Percentiles rank a stretch among this genome's conserved stretches.
phyloP scores from a whole-genome alignment of 1,140 invertebrate genomes.

The Zaprionus camerounensis region DNA sequence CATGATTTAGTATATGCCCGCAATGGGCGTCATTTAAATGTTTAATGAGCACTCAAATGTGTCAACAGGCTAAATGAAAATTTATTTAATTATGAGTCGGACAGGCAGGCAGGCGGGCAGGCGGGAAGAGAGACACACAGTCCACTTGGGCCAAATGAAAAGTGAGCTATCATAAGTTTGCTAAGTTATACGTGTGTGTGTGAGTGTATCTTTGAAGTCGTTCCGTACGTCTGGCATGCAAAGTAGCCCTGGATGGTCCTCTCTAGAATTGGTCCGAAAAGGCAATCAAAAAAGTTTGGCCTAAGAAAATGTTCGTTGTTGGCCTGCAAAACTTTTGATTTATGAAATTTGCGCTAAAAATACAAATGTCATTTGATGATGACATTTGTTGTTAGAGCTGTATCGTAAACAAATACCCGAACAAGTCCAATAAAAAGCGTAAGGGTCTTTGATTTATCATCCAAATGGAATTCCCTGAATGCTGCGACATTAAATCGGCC shows the following conservation, averaged over 20 bases:
- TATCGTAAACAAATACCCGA: slow-evolving; percentile 65
- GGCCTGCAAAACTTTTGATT: slow-evolving; percentile 72
- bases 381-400: slow-evolving; percentile 53
- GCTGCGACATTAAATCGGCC: slow-evolving; percentile 53
- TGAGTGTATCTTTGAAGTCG: slow-evolving; percentile 39
- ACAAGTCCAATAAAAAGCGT: slow-evolving; percentile 79
- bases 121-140: neutral
- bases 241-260: slow-evolving; percentile 2
- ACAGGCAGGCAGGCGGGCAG: slow-evolving; percentile 34
- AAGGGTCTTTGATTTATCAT: slow-evolving; percentile 48
- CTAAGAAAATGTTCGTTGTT: slow-evolving; percentile 37
- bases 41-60: slow-evolving; percentile 82
- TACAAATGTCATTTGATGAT: slow-evolving; percentile 81
- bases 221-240: slow-evolving; percentile 16
- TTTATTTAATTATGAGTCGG: slow-evolving; percentile 76
- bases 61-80: slow-evolving; percentile 80
- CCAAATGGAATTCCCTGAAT: slow-evolving; percentile 55
- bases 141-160: slow-evolving; percentile 25
- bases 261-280: slow-evolving; percentile 43
- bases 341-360: slow-evolving; percentile 79
- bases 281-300: slow-evolving; percentile 73
- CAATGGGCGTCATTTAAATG: slow-evolving; percentile 64
- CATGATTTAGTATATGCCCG: slow-evolving; percentile 65
- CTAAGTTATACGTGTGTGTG: slow-evolving; percentile 12
- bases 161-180: slow-evolving; percentile 48